phyloP scores from a whole-genome alignment of 2,888 invertebrate species.

The Julus scandinavius region DNA sequence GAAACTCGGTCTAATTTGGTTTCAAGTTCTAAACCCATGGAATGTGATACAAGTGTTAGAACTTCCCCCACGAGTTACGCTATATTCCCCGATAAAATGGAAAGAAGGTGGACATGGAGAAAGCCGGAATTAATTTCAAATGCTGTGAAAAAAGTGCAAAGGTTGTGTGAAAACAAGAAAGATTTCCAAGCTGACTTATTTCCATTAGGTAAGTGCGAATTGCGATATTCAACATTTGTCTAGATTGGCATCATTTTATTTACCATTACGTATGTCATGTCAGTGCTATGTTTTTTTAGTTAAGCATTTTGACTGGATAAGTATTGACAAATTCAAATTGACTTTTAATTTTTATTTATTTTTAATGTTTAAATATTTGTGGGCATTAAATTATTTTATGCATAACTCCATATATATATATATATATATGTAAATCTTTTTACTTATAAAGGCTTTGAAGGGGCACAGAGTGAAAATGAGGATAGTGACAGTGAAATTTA shows the following conservation, averaged over 20 bases:
- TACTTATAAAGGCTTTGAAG: slow-evolving; percentile 58
- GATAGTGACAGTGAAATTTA: slow-evolving; percentile 60
- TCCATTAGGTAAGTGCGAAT: slow-evolving; percentile 64
- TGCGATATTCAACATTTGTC: too few species aligned
- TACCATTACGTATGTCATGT: too few species aligned
- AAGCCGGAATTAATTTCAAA: slow-evolving; percentile 56
- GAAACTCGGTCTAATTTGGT: slow-evolving; percentile 8
- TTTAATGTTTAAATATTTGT: too few species aligned
- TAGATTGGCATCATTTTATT: too few species aligned
- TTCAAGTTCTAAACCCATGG: slow-evolving; percentile 3
- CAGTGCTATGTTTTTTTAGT: too few species aligned
- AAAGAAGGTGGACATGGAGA: slow-evolving; percentile 50
- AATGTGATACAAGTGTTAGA: background rate
- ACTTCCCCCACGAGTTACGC: background rate
- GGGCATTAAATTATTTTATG: too few species aligned
- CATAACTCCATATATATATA: too few species aligned
- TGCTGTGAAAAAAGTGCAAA: slow-evolving; percentile 58
- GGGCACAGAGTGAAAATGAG: slow-evolving; percentile 62
- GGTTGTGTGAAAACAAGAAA: slow-evolving; percentile 58
- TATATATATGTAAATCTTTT: too few species aligned
- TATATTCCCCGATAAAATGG: slow-evolving; percentile 9
- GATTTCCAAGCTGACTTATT: slow-evolving; percentile 62
- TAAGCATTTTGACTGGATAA: too few species aligned
- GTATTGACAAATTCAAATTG: too few species aligned
- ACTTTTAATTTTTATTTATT: too few species aligned